Percentiles rank a stretch among this genome's conserved stretches.
Conservation (phyloP, 2,888 invertebrate species). For the Salticus scenicus region DNA sequence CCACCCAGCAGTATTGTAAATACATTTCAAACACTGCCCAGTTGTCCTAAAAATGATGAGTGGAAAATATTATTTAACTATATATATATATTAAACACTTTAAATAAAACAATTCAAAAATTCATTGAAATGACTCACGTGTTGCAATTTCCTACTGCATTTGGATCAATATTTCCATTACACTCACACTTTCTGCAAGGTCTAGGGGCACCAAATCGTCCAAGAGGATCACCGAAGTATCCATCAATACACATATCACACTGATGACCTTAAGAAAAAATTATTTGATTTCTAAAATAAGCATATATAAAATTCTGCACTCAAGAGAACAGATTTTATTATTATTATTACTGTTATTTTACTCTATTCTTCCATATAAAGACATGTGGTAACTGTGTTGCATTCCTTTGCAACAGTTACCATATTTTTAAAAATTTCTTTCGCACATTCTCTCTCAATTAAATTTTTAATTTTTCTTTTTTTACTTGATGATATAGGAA, state of each 20-base stretch:
- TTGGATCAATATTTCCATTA: constrained; percentile 83
- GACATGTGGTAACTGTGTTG: no score
- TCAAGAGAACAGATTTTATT: neutral
- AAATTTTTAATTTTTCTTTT: no score
- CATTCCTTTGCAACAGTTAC: no score
- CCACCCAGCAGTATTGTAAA: constrained; percentile 93
- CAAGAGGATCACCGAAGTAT: constrained; percentile 92
- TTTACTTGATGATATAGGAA: no score
- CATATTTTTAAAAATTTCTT: no score
- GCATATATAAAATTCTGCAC: neutral
- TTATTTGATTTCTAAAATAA: neutral
- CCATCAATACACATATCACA: constrained; percentile 98
- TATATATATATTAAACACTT: neutral
- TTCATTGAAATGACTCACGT: constrained; percentile 74
- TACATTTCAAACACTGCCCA: constrained; percentile 97
- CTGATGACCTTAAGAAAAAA: constrained; percentile 80
- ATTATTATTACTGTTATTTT: no score
- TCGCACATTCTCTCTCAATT: no score
- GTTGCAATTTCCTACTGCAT: constrained; percentile 98
- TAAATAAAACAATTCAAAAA: neutral
- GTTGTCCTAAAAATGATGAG: constrained; percentile 80
- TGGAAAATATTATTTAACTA: neutral
- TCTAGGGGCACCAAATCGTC: constrained; percentile 79
- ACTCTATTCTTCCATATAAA: no score
- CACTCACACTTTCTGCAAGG: constrained; percentile 78